Base-by-base conservation (phyloP, 2,797 vertebrate species). In the Ctenochaetus hawaiiensis region DNA sequence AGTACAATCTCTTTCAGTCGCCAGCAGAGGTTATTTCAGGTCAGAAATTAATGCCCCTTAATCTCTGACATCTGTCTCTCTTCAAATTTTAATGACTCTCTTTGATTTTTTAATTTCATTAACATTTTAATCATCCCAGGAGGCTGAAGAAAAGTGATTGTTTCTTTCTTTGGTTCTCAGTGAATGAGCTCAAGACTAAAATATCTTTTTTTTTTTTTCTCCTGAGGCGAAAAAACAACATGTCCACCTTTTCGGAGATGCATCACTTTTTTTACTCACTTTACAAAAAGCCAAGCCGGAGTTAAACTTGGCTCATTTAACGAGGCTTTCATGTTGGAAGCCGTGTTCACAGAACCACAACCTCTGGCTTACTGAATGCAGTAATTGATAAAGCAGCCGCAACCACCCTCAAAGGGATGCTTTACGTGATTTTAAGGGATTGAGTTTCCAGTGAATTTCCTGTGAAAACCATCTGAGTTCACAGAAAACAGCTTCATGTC, bases 81-180 rank as follows among this genome's bases (percentile, higher is more conserved):
- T 63, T 66, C 37, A 12, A 52, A 61, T 22, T 49, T 34, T 8
- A 16, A 7, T n/a, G 57, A 70, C 54, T 59, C 49, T 76, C 52
- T 86, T 51, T 84, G 65, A 89, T 68, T 23, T 13, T 52, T 30
- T 65, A 16, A 67, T 56, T 7, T 72, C 67, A 78, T 76, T 76
- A 65, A 76, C 18, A 72, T 79, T 77, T 67, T 67, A 75, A 85
- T 76, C 52, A 12, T 23, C 49, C 51, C 68, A 26, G 48, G 26
- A 61, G 74, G 54, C 10, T 5, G 13, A 56, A 39, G 10, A 56
- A 54, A 14, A 20, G 18, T 3, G 11, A 13, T 18, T 23, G 16
- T 52, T 30, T 51, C 20, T 49, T 44, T 52, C 61, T 57, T 57
- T 60, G 10, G 10, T 45, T 61, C 37, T 56, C 9, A 62, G 58